Base-by-base conservation (phyloP, 1,140 invertebrate genomes). In the Tetramorium alpestre region DNA sequence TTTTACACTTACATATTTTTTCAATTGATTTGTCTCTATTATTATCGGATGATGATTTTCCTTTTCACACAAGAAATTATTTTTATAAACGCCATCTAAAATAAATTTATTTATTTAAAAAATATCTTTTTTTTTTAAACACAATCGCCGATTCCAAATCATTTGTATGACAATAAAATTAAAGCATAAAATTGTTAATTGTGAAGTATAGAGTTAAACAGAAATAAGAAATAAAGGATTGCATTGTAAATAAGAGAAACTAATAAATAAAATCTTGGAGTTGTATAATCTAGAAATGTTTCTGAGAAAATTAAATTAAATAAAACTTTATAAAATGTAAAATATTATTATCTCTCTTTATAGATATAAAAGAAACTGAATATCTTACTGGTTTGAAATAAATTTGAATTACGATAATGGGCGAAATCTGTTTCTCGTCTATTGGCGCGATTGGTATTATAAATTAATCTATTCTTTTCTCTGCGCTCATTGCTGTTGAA, bases 31-130 rank as follows among this genome's bases (percentile, higher is more conserved):
- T 11, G 77, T 22, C 70, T 86, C 62, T 49, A 86, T 86, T 7
- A 86, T 54, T 8, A 86, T 8, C 0, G 85, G 85, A 18, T 28
- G 38, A 76, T 82, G 54, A 87, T 89, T 82, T 18, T 89, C 67
- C 25, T 73, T 33, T 22, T 16, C 18, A 6, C 47, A 1, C 4
- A 25, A 76, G 22, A 70, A 38, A 2, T 38, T 70, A 54, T 56
- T 77, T 13, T 47, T n/a, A 22, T 18, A 16, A 22, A 10, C 7
- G 25, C 22, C 22, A 13, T 41, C 78, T 81, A n/a, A 56, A 56
- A 25, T 44, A 3, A 18, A 67, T 22, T 60, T 10, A 60, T 38
- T 58, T 56, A 54, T 54, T 3, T 10, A 38, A 28, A 69, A 72
- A 44, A 18, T 44, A 25, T 69, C 3, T 11, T 47, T 70, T 49